phyloP scores from a whole-genome alignment of 2,888 invertebrate genomes.

The Monopis laevigella region DNA sequence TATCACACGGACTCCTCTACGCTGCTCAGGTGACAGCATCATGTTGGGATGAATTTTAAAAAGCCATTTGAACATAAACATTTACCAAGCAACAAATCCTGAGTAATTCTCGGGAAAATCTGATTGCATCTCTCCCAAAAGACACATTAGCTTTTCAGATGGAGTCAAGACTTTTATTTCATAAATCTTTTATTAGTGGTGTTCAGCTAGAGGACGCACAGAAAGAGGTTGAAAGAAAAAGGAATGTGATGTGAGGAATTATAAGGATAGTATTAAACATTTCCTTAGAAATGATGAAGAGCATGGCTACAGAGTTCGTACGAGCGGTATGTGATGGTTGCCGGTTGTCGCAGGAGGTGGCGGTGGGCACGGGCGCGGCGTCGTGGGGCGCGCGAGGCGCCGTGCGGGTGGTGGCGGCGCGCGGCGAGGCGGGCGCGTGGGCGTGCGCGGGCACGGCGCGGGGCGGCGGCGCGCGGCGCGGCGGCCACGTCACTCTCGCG shows the following conservation, averaged over 20 bases:
- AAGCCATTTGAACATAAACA: no score
- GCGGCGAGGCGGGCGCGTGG: conserved; percentile 77
- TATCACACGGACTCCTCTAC: no score
- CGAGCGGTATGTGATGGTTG: not conserved
- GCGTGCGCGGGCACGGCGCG: conserved; percentile 73
- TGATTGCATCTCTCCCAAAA: no score
- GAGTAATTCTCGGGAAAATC: no score
- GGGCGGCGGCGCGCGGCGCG: conserved; percentile 71
- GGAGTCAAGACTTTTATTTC: no score
- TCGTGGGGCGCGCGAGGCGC: conserved; percentile 32
- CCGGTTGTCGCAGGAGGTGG: not conserved
- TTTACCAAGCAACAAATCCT: no score
- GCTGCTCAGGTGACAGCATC: no score
- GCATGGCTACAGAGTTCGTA: not conserved
- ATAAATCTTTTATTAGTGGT: no score
- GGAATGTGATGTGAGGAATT: not conserved
- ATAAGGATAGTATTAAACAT: not conserved
- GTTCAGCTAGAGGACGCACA: no score
- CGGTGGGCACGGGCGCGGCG: conserved; percentile 20
- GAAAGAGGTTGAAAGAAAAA: not conserved
- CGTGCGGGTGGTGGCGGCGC: conserved; percentile 42
- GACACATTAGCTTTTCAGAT: no score
- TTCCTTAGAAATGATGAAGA: not conserved
- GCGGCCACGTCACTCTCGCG: conserved; percentile 71
- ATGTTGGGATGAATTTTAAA: no score